These are phyloP conservation scores for Pollenia amentaria DNA, from an alignment of 2,888 invertebrate species.

Conservation along the genomic window DNA sequence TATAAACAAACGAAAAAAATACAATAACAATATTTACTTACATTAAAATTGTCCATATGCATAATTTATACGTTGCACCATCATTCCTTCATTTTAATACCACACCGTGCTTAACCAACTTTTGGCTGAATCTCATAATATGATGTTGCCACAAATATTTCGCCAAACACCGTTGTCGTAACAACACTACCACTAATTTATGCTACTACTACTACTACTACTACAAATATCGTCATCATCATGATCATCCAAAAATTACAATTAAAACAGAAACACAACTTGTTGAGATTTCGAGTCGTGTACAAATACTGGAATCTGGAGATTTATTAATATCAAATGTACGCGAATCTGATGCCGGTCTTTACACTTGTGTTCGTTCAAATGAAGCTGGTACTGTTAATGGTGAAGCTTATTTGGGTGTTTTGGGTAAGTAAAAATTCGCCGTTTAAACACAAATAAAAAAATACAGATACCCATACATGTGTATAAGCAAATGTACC, in stretches of 20 bases:
- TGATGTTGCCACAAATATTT: conserved; percentile 36
- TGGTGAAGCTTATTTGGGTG: conserved; percentile 92
- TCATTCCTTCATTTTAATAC: conserved; percentile 4
- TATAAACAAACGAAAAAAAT: conserved; percentile 33
- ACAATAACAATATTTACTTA: conserved; percentile 13
- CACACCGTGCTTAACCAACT: conserved; percentile 2
- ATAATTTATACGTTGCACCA: conserved; percentile 37
- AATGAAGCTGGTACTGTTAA: conserved; percentile 95
- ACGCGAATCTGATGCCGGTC: conserved; percentile 92
- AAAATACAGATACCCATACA: not conserved
- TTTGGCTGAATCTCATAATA: conserved; percentile 7
- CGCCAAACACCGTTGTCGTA: conserved; percentile 7
- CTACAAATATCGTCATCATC: conserved; percentile 17
- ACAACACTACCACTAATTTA: not conserved
- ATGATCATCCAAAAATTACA: conserved; percentile 52
- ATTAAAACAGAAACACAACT: conserved; percentile 86
- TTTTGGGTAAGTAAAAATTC: conserved; percentile 88
- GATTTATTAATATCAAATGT: conserved; percentile 95
- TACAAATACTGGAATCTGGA: conserved; percentile 94
- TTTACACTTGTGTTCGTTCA: conserved; percentile 94
- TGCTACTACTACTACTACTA: conserved; percentile 7
- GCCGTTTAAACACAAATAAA: not conserved
- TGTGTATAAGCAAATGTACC: too few relatives aligned
- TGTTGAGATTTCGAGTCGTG: conserved; percentile 89
- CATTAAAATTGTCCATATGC: conserved; percentile 31